Evolutionary conservation across 2,797 vertebrate species (phyloP).

Genomic region (Chaetodon trifasciatus): DNA sequence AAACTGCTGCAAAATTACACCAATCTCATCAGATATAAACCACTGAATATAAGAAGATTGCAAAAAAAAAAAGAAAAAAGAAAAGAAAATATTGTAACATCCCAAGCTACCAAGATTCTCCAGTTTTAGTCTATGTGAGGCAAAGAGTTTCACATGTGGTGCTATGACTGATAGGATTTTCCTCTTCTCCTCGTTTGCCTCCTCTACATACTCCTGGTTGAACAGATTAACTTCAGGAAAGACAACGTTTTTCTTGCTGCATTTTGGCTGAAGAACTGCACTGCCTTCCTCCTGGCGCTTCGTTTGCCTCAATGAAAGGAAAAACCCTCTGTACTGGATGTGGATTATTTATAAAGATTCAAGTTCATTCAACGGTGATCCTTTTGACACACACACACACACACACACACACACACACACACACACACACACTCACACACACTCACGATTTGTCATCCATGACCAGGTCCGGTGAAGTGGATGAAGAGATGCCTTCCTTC

Average conservation of each 20-base stretch:
- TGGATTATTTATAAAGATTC: conserved; percentile 64
- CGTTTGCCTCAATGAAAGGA: conserved; percentile 25
- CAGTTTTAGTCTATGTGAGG: not conserved
- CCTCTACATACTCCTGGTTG: not conserved
- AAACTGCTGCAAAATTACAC: not conserved
- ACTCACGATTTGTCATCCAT: conserved; percentile 47
- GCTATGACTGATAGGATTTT: not conserved
- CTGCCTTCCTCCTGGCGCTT: not conserved
- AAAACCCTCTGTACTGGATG: conserved; percentile 11
- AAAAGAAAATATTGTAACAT: not conserved
- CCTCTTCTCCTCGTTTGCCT: not conserved
- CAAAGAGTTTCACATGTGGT: not conserved
- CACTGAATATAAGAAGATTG: not conserved
- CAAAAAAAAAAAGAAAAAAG: too few relatives aligned
- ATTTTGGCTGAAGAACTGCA: not conserved
- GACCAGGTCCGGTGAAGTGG: conserved; percentile 58
- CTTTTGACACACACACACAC: conserved; percentile 17
- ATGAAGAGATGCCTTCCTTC: conserved; percentile 52
- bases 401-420: too few relatives aligned
- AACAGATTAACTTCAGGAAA: not conserved
- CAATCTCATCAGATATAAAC: conserved; percentile 9
- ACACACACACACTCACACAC: conserved; percentile 35
- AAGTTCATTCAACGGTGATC: conserved; percentile 34
- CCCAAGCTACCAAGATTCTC: not conserved
- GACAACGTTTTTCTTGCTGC: not conserved